Conservation (phyloP, 2,797 vertebrate genomes). For the Peromyscus nudipes region DNA sequence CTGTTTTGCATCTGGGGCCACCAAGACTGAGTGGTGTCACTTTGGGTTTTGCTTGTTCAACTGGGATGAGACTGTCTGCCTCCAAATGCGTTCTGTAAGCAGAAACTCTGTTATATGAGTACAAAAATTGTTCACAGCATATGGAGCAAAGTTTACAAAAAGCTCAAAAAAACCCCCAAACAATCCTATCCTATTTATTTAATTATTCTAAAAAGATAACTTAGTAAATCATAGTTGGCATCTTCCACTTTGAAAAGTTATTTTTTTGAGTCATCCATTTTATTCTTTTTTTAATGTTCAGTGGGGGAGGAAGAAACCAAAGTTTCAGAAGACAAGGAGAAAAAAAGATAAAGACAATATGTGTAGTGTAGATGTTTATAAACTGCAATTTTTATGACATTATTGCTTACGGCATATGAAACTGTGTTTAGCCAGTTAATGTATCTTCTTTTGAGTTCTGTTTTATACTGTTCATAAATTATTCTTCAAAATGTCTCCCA, state of each 20-base stretch:
- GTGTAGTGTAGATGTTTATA: conserved; percentile 26
- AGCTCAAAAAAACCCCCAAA: not conserved
- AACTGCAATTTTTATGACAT: not conserved
- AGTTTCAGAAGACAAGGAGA: conserved; percentile 41
- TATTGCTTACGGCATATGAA: conserved; percentile 1
- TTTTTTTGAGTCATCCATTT: conserved; percentile 1
- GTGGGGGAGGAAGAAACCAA: not conserved
- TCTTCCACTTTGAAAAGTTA: conserved; percentile 34
- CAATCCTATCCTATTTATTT: conserved; percentile 44
- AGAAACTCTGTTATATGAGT: not conserved
- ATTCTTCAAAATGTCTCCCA: conserved; percentile 20
- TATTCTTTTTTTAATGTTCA: not conserved
- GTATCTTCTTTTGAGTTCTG: not conserved
- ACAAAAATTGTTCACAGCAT: not conserved
- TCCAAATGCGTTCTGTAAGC: conserved; percentile 30
- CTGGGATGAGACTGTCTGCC: conserved; percentile 10
- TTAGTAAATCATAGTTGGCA: not conserved
- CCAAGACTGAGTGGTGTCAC: not conserved
- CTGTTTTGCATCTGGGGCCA: not conserved
- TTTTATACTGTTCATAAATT: conserved; percentile 24
- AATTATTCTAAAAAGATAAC: conserved; percentile 31
- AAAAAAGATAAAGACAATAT: not conserved
- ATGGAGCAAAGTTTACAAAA: not conserved
- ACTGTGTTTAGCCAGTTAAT: conserved; percentile 21
- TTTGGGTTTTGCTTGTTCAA: conserved; percentile 19